Percentiles rank a stretch among this genome's conserved stretches.
These are phyloP conservation scores for Donacobius atricapilla DNA, from an alignment of 2,113 vertebrate genomes.

Conservation along the genomic window DNA sequence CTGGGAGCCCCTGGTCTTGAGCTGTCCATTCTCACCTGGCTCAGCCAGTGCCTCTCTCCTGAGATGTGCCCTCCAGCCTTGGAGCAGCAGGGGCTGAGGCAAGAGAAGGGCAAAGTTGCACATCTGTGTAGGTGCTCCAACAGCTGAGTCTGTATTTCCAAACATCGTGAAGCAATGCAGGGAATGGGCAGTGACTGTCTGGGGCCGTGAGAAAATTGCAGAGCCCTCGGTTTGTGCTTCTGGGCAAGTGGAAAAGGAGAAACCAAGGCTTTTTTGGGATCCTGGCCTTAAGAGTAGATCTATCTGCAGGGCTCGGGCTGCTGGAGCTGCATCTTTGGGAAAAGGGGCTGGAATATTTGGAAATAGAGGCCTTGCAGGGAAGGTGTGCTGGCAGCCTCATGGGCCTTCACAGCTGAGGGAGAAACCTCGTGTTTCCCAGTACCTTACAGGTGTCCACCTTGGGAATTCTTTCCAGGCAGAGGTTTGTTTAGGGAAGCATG, in stretches of 20 bases:
- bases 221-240: neutral
- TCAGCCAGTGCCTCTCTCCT: neutral
- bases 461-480: neutral
- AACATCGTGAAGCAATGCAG: neutral
- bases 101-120: neutral
- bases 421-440: neutral
- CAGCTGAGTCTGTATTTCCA: neutral
- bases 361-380: neutral
- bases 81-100: neutral
- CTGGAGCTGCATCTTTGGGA: neutral
- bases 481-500: neutral
- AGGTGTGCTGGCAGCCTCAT: neutral
- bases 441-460: rapidly evolving
- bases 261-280: neutral
- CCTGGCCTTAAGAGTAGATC: neutral
- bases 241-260: neutral
- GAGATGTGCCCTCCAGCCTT: neutral
- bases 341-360: neutral
- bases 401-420: neutral
- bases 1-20: neutral
- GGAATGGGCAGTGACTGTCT: neutral
- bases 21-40: neutral
- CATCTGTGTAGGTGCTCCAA: neutral
- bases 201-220: rapidly evolving
- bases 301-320: neutral